These are phyloP conservation scores for Lanistes nyassanus DNA, from an alignment of 1,140 invertebrate species.

Conservation along the genomic window DNA sequence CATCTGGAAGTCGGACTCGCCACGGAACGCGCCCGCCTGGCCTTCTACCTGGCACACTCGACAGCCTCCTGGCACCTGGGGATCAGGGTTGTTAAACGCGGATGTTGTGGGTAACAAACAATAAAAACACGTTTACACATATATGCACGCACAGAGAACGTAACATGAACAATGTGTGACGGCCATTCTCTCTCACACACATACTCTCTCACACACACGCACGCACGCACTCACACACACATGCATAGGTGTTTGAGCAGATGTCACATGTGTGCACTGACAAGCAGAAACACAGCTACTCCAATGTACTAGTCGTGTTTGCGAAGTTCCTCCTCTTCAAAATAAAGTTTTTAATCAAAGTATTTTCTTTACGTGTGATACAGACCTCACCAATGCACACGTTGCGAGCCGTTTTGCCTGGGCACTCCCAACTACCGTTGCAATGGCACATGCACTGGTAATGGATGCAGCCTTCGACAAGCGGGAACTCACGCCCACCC, in stretches of 20 bases:
- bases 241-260: no score
- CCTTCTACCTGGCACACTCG: constrained; percentile 37
- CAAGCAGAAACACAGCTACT: background rate
- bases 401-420: constrained; percentile 26
- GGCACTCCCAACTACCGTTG: constrained; percentile 44
- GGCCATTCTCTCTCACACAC: no score
- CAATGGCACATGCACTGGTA: constrained; percentile 45
- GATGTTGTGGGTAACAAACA: background rate
- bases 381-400: constrained; percentile 38
- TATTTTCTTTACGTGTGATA: background rate
- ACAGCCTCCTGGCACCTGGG: constrained; percentile 36
- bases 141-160: background rate
- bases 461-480: constrained; percentile 40
- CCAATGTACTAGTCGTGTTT: no score
- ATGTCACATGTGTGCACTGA: no score
- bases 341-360: background rate
- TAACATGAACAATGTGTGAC: background rate
- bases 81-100: background rate
- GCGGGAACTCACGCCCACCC: constrained; percentile 31
- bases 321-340: background rate
- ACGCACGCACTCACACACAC: background rate
- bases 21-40: constrained; percentile 22
- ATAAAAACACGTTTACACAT: background rate
- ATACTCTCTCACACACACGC: background rate
- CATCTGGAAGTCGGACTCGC: constrained; percentile 39